These are phyloP conservation scores for Corvus hawaiiensis DNA, from an alignment of 2,113 vertebrate species.

Conservation along the genomic window DNA sequence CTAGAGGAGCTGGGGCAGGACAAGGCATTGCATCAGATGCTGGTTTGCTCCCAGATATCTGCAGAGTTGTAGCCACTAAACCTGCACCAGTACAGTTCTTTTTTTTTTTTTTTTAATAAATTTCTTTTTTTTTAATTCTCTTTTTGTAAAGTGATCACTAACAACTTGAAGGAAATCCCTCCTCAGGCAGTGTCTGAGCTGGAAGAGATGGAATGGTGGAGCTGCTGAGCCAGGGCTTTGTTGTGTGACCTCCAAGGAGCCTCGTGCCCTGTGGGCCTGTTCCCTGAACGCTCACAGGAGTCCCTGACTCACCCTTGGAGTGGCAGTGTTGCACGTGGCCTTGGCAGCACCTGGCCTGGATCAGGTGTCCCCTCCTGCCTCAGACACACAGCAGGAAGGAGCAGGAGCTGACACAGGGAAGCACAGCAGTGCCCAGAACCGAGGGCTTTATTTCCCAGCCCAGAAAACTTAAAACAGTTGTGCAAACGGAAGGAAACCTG, in stretches of 20 bases:
- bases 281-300: neutral
- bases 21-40: fast-evolving
- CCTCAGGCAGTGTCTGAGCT: neutral
- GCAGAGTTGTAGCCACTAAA: neutral
- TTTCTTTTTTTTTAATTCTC: neutral
- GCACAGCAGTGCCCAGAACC: neutral
- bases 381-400: neutral
- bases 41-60: fast-evolving
- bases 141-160: neutral
- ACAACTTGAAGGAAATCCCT: neutral
- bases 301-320: neutral
- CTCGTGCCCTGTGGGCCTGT: neutral
- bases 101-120: too few species aligned
- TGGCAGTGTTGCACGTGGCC: neutral
- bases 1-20: neutral
- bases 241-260: neutral
- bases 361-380: neutral
- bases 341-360: neutral
- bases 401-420: neutral
- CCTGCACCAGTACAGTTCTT: fast-evolving
- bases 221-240: neutral
- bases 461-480: fast-evolving
- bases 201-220: neutral
- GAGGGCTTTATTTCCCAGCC: neutral
- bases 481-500: neutral